Conservation (phyloP, 2,113 vertebrate species). For the Carassius gibelio region DNA sequence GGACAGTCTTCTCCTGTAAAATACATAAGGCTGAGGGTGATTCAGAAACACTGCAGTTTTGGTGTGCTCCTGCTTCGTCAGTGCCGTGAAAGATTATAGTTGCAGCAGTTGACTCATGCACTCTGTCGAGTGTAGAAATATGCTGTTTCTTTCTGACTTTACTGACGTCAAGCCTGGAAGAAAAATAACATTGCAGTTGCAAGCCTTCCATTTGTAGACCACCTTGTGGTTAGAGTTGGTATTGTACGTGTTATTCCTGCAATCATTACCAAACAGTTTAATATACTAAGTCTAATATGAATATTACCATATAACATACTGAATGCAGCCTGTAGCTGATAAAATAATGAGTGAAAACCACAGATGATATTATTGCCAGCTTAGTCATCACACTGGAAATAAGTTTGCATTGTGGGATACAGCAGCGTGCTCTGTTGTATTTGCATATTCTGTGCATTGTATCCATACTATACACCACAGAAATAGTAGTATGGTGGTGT, state of each 20-base stretch:
- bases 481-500: background rate
- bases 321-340: background rate
- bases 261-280: background rate
- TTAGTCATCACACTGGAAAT: background rate
- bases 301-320: no score
- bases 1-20: background rate
- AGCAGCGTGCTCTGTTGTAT: background rate
- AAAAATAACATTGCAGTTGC: background rate
- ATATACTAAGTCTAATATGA: background rate
- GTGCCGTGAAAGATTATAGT: constrained; percentile 57
- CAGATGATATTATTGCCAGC: background rate
- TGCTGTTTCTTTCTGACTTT: constrained; percentile 45
- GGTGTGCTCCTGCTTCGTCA: constrained; percentile 20
- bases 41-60: background rate
- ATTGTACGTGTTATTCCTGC: background rate
- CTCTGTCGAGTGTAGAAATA: background rate
- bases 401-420: background rate
- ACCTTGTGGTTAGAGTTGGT: constrained; percentile 55
- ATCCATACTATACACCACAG: background rate
- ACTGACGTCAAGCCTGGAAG: background rate
- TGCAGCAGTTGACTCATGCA: constrained; percentile 64
- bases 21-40: no score
- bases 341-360: background rate
- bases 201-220: constrained; percentile 15
- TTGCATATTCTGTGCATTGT: background rate